Base-by-base conservation (phyloP, 2,797 vertebrate genomes). In the Furcifer pardalis region DNA sequence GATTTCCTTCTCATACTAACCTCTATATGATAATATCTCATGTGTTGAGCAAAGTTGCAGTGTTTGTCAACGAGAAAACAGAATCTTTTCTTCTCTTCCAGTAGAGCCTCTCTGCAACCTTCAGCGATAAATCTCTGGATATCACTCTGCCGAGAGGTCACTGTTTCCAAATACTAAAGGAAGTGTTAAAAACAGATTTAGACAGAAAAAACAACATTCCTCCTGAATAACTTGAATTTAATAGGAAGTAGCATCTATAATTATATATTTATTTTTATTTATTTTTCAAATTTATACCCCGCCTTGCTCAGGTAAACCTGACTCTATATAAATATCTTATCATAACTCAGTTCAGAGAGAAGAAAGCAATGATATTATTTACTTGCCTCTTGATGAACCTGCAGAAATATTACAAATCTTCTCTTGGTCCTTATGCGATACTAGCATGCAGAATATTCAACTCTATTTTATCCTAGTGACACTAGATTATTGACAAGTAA, bases 61-160 rank as follows among this genome's bases (percentile, higher is more conserved):
- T 99, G 98, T 90, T 99, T 99, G 96, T 99, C 98, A 83, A 99
- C 98, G 81, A 99, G 96, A 85, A 99, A 99, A 88, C 98, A 99
- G 95, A 98, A 99, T 42, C 98, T 97, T 88, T 98, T 97, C 89
- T 98, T 99, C 94, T 99, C 98, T 92, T 99, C 98, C 52, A 99
- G 96, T 8, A 99, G 95, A 84, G 98, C 98, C 87, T 99, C 98
- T 87, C 94, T 97, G 93, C 97, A 99, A 85, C 98, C 97, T 5
- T 99, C 98, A 5, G 98, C 97, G 8, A 99, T 97, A 78, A 99
- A 99, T 90, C 96, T 94, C 95, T 99, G 98, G 94, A 99, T 98
- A 81, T 99, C 98, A 82, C 94, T 97, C 95, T 99, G 98, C 56
- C 98, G 97, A n/a, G 96, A 97, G 2, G 94, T 97, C 83, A 99